phyloP scores from a whole-genome alignment of 2,113 vertebrate genomes.

The Pseudolaguvia tuberculata region DNA sequence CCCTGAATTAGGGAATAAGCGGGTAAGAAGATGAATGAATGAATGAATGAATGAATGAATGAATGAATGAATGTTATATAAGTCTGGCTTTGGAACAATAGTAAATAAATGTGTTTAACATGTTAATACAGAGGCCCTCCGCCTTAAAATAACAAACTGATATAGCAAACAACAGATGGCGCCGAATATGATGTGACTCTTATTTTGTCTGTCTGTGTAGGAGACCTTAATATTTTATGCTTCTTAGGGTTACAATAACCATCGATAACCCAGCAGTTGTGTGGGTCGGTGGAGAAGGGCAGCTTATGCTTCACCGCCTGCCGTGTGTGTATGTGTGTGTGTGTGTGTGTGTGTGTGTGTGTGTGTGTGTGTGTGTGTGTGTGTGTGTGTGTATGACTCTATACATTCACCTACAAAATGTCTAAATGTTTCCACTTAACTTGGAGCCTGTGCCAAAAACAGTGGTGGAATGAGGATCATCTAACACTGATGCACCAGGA shows the following conservation, averaged over 20 bases:
- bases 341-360: neutral
- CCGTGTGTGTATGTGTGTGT: neutral
- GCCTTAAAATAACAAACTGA: neutral
- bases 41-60: too few species aligned
- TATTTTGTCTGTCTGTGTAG: constrained; percentile 11
- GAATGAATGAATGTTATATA: too few species aligned
- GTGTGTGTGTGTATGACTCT: neutral
- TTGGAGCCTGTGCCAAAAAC: constrained; percentile 28
- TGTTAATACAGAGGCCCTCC: constrained; percentile 2
- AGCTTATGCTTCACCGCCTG: constrained; percentile 21
- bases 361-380: neutral
- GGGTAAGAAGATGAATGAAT: too few species aligned
- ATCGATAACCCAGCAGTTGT: constrained; percentile 19
- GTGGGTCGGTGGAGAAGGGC: constrained; percentile 9
- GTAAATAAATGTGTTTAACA: constrained; percentile 31
- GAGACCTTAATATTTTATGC: constrained; percentile 24
- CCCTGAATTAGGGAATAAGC: too few species aligned
- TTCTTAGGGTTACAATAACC: constrained; percentile 18
- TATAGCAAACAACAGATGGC: constrained; percentile 14
- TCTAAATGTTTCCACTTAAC: constrained; percentile 40
- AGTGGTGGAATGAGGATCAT: constrained; percentile 8
- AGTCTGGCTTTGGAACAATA: constrained; percentile 21
- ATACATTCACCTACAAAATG: neutral
- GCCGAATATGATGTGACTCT: constrained; percentile 26
- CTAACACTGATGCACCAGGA: constrained; percentile 9